A percentile compares a stretch with the other conserved stretches of the same genome.
phyloP scores from a whole-genome alignment of 2,888 invertebrate species.

The Scaptomyza parva region DNA sequence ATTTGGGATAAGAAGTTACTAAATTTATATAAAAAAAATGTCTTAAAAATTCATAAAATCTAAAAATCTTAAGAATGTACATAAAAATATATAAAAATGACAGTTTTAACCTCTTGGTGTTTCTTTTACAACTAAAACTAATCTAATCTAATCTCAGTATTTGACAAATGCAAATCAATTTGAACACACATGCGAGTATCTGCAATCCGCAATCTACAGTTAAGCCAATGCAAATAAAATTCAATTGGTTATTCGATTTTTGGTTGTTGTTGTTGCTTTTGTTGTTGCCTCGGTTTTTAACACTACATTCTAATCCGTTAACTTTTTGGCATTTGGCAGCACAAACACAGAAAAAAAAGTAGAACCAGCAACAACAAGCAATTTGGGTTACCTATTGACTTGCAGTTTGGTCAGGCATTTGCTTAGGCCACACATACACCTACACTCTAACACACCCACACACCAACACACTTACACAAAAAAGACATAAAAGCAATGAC shows the following conservation, averaged over 20 bases:
- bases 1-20: too few species aligned
- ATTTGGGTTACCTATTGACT: conserved; percentile 68
- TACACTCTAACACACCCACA: conserved; percentile 1
- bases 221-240: conserved; percentile 22
- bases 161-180: conserved; percentile 8
- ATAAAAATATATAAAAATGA: too few species aligned
- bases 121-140: background rate
- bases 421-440: conserved; percentile 14
- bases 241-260: conserved; percentile 20
- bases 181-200: background rate
- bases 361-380: conserved; percentile 32
- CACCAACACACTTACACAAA: conserved; percentile 4
- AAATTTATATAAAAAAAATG: too few species aligned
- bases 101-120: too few species aligned
- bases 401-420: conserved; percentile 40
- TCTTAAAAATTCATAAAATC: too few species aligned
- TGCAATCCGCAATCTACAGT: background rate
- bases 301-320: conserved; percentile 69
- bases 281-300: conserved; percentile 38
- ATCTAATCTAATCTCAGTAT: background rate
- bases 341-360: background rate
- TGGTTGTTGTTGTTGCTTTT: background rate
- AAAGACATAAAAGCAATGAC: conserved; percentile 1
- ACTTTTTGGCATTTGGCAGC: conserved; percentile 57
- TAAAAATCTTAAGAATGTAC: too few species aligned